Evolutionary conservation across 2,888 invertebrate genomes (phyloP).

Genomic region (Amiota mariae): DNA sequence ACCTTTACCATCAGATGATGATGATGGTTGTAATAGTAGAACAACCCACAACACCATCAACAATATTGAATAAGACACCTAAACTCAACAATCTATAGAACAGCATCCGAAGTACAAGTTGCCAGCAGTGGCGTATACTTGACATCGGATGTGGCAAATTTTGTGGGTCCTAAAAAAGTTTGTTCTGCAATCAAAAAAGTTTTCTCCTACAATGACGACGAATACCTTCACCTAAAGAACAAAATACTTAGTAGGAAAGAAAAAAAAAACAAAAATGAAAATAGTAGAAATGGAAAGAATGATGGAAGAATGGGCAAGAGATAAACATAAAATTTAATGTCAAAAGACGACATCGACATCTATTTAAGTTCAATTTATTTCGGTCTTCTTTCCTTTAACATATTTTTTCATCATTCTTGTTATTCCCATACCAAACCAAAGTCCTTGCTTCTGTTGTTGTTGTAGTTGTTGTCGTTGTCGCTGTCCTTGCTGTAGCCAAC

Average conservation of each 20-base stretch:
- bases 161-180: slow-evolving; percentile 47
- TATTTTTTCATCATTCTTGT: too few species aligned
- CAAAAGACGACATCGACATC: slow-evolving; percentile 53
- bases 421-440: too few species aligned
- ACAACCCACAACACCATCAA: neutral
- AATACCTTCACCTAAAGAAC: slow-evolving; percentile 29
- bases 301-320: neutral
- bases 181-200: slow-evolving; percentile 8
- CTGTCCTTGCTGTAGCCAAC: neutral
- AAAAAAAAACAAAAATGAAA: neutral
- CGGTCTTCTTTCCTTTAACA: neutral
- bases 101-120: neutral
- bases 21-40: neutral
- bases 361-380: slow-evolving; percentile 66
- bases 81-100: too few species aligned
- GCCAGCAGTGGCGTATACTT: slow-evolving; percentile 44
- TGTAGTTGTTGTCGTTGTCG: neutral
- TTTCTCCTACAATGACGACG: neutral
- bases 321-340: slow-evolving; percentile 56
- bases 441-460: neutral
- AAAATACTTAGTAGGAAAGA: neutral
- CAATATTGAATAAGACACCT: too few species aligned
- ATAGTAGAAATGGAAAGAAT: neutral
- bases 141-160: slow-evolving; percentile 64
- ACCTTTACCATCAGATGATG: too few species aligned